Conservation (phyloP, 1,140 invertebrate species). For the Zaprionus nigranus region DNA sequence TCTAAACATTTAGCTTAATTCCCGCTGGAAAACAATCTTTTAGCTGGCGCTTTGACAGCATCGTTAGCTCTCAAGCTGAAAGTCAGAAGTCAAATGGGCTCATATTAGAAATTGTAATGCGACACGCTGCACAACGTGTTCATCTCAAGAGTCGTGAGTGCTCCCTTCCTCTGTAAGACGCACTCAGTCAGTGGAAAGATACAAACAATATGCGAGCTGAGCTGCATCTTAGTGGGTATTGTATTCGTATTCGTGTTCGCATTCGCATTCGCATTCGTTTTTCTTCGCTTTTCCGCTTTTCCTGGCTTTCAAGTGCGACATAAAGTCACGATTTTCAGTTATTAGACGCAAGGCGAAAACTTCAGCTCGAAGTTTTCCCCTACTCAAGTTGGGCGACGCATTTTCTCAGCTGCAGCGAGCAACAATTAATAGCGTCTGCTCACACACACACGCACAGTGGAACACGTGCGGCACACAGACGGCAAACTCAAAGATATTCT, state of each 20-base stretch:
- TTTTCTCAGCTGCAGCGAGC: constrained; percentile 64
- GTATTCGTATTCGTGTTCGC: constrained; percentile 41
- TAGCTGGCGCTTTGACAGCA: constrained; percentile 31
- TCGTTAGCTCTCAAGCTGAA: constrained; percentile 27
- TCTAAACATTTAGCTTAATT: constrained; percentile 4
- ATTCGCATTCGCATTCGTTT: constrained; percentile 1
- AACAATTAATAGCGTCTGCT: constrained; percentile 81
- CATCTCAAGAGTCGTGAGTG: constrained; percentile 69
- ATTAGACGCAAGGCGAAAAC: constrained; percentile 67
- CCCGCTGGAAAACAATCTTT: constrained; percentile 27
- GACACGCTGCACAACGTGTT: constrained; percentile 72
- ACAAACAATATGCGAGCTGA: constrained; percentile 45
- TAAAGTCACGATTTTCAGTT: constrained; percentile 82
- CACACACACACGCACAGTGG: constrained; percentile 17
- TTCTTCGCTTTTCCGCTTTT: constrained; percentile 24
- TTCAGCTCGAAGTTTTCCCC: constrained; percentile 33
- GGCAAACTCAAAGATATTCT: constrained; percentile 66
- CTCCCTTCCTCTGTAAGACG: background rate
- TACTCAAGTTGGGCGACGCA: constrained; percentile 26
- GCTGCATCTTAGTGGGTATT: constrained; percentile 45
- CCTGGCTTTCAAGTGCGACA: constrained; percentile 71
- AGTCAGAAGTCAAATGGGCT: constrained; percentile 39
- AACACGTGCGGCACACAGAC: constrained; percentile 52
- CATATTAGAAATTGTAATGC: constrained; percentile 74
- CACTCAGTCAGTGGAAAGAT: constrained; percentile 45